Base-by-base conservation (phyloP, 1,140 invertebrate genomes). In the Thereuonema tuberculata region DNA sequence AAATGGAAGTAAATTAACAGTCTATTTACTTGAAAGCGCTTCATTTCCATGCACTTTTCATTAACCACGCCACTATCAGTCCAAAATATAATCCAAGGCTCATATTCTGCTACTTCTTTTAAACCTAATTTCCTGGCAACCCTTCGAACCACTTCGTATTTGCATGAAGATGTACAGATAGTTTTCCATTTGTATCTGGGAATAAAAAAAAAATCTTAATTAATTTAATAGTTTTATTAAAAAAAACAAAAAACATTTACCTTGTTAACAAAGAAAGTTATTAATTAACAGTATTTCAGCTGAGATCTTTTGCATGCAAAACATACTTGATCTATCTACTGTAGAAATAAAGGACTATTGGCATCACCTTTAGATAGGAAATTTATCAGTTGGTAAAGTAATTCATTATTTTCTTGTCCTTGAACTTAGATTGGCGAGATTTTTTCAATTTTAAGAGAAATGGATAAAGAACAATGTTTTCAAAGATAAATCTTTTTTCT, bases 61-160 rank as follows among this genome's bases (percentile, higher is more conserved):
- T 90, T 77, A 20, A 85, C 83, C 9, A 92, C 81, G 60, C 85
- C 86, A 58, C 82, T 78, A 70, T 93, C 89, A 0, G 86, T 90
- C 89, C 89, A 94, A 65, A 84, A 87, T 23, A 94, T 78, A 70
- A 90, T 89, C 90, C 90, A 94, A 57, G 82, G 80, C 27, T 89
- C 85, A 31, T 83, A 81, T 66, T 89, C 86, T 2, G 77, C 76
- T 0, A 90, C 86, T 71, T 90, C 82, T 61, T 81, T 82, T 76
- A 89, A 90, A 1, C 85, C 86, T 65, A 84, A 82, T 59, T 81
- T 80, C 55, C 80, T 77, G 0, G 87, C 82, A 2, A 87, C 68
- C 50, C 71, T 78, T 29, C 81, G 75, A 27, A 89, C 82, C 25
- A 84, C 82, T 27, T 84, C 82, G 69, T 87, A 87, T 12, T 84